Percentiles rank a stretch among this genome's conserved stretches.
phyloP scores from a whole-genome alignment of 2,113 vertebrate genomes.

The Engystomops pustulosus region DNA sequence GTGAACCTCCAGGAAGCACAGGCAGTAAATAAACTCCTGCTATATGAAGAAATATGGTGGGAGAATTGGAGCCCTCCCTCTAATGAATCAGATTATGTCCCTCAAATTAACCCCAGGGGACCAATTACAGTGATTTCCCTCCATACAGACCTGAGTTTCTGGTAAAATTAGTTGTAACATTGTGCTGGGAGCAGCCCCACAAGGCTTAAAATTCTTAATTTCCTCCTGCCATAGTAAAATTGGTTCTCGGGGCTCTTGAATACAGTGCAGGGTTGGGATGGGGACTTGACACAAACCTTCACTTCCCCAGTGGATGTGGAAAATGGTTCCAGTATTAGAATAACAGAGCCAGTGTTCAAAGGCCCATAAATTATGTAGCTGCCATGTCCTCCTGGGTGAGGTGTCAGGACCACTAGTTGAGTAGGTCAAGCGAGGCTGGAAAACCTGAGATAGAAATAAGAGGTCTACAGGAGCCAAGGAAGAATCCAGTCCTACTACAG shows the following conservation, averaged over 20 bases:
- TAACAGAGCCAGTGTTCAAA: slow-evolving; percentile 16
- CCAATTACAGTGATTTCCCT: slow-evolving; percentile 34
- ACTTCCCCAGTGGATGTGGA: background rate
- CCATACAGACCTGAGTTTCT: slow-evolving; percentile 23
- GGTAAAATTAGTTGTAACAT: slow-evolving; percentile 35
- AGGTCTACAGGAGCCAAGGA: background rate
- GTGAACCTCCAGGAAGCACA: slow-evolving; percentile 26
- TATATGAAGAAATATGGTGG: slow-evolving; percentile 1
- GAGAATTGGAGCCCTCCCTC: slow-evolving; percentile 20
- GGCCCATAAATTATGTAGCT: background rate
- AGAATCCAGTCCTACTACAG: background rate
- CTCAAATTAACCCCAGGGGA: slow-evolving; percentile 48
- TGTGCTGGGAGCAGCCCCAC: background rate
- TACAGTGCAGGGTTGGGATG: background rate
- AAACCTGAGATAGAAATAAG: background rate
- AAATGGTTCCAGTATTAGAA: slow-evolving; percentile 19
- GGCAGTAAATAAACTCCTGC: background rate
- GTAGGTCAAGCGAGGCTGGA: background rate
- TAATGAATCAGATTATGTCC: slow-evolving; percentile 55
- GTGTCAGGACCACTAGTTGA: background rate
- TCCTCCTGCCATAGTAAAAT: slow-evolving; percentile 47
- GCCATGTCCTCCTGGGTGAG: background rate
- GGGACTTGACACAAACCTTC: background rate
- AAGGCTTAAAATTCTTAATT: slow-evolving; percentile 54
- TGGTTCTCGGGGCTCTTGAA: slow-evolving; percentile 3